Conservation (phyloP, 2,113 vertebrate species). For the Eudyptes chrysolophus region DNA sequence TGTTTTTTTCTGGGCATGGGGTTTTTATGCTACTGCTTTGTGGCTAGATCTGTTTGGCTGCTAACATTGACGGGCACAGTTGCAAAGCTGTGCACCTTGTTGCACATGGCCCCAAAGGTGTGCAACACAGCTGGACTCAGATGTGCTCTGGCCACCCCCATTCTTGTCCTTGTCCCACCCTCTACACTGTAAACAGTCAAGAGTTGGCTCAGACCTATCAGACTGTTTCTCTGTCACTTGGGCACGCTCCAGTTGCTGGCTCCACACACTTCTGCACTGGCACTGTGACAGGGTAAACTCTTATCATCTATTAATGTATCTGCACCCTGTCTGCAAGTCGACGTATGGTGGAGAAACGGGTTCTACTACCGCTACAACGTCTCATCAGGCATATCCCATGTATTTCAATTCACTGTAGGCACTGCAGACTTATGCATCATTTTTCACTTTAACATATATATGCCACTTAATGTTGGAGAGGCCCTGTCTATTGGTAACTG, state of each 20-base stretch:
- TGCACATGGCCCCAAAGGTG: accelerated
- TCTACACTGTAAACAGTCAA: background rate
- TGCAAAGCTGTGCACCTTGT: background rate
- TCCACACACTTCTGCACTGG: background rate
- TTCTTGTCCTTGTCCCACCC: background rate
- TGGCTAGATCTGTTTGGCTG: background rate
- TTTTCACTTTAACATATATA: constrained; percentile 34
- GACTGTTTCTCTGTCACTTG: background rate
- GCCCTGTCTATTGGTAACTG: background rate
- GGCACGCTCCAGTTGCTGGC: background rate
- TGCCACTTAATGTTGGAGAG: background rate
- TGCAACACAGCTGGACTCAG: background rate
- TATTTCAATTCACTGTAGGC: background rate
- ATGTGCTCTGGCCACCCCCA: background rate
- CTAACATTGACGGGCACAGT: accelerated
- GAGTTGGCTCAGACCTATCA: background rate
- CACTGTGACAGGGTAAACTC: accelerated
- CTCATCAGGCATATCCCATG: background rate
- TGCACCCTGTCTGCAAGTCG: background rate
- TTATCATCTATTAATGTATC: accelerated
- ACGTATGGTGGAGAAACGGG: background rate
- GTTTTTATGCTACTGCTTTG: background rate
- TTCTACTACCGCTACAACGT: background rate
- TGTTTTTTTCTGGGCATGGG: background rate
- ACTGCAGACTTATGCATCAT: background rate